phyloP scores from a whole-genome alignment of 1,140 invertebrate species.

The Cydia strobilella region DNA sequence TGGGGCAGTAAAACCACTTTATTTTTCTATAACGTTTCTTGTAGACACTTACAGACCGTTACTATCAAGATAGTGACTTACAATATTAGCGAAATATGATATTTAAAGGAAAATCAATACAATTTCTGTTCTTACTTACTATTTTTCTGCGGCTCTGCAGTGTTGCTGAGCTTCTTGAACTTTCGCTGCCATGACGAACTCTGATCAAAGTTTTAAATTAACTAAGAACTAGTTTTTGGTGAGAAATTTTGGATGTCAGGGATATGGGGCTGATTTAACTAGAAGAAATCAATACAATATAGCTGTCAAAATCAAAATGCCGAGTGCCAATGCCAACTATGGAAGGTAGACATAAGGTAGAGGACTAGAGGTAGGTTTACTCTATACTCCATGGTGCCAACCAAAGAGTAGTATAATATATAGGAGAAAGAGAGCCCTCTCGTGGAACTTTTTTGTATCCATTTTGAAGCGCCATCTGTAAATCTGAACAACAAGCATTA shows the following conservation, averaged over 20 bases:
- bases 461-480: no score
- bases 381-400: no score
- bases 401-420: no score
- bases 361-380: no score
- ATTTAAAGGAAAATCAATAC: constrained; percentile 9
- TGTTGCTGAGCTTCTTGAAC: constrained; percentile 65
- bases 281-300: constrained; percentile 11
- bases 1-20: no score
- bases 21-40: no score
- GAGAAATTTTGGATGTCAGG: background rate
- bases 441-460: no score
- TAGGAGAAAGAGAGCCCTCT: no score
- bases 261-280: background rate
- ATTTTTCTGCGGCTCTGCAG: constrained; percentile 65
- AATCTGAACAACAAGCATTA: no score
- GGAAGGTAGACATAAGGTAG: no score
- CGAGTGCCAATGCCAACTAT: no score
- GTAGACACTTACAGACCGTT: background rate
- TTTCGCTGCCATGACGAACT: constrained; percentile 58
- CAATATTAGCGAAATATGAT: background rate
- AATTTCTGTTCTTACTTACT: constrained; percentile 50
- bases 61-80: background rate
- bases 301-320: constrained; percentile 4
- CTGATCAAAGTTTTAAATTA: background rate
- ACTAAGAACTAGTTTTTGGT: background rate